phyloP scores from a whole-genome alignment of 2,113 vertebrate species.

The Cisticola juncidis region DNA sequence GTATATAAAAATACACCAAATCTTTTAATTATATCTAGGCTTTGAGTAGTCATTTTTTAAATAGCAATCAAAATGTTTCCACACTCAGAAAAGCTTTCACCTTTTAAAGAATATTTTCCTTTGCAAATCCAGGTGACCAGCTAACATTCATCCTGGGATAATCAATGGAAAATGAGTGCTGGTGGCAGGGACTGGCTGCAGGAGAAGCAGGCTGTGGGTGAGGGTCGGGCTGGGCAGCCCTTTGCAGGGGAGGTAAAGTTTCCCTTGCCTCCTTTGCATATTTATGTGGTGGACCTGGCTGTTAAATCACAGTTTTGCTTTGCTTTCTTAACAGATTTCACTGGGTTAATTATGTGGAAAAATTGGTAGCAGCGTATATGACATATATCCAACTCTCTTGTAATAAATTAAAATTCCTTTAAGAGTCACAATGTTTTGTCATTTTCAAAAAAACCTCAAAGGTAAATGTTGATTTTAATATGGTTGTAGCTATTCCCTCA shows the following conservation, averaged over 20 bases:
- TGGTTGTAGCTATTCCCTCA: not conserved
- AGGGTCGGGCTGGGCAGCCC: not conserved
- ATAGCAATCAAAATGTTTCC: not conserved
- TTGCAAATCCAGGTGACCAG: not conserved
- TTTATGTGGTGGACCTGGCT: not conserved
- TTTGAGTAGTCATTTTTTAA: not conserved
- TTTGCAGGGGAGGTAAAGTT: conserved; percentile 7
- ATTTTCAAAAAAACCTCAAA: not conserved
- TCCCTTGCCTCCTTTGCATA: not conserved
- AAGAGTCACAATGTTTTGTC: not conserved
- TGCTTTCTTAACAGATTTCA: conserved; percentile 5
- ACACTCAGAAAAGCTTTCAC: not conserved
- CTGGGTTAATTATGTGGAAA: not conserved
- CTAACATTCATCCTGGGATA: not conserved
- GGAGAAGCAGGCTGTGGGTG: not conserved
- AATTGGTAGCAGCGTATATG: not conserved
- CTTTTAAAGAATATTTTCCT: not conserved
- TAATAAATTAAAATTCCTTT: not conserved
- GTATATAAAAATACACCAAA: not conserved
- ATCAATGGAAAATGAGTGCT: fast-evolving
- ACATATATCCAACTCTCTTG: not conserved
- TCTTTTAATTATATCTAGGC: conserved; percentile 5
- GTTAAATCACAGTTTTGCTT: not conserved
- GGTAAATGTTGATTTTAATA: conserved; percentile 43
- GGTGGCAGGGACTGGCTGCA: not conserved